phyloP scores from a whole-genome alignment of 2,888 invertebrate species.

The Caenorhabditis japonica region DNA sequence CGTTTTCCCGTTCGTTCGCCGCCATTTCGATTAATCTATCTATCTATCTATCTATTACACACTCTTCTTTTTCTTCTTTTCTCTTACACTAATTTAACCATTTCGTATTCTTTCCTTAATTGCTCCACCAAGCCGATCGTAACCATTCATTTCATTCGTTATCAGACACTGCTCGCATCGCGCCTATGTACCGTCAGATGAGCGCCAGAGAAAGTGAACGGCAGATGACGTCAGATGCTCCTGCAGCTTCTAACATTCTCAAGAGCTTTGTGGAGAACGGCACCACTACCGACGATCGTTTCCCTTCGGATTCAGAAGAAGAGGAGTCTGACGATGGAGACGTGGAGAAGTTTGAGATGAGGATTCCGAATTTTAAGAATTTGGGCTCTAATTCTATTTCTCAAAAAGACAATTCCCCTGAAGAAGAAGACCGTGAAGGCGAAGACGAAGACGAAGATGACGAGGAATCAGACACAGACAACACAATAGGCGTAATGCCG shows the following conservation, averaged over 20 bases:
- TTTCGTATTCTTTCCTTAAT: background rate
- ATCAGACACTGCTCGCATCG: background rate
- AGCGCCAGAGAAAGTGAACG: slow-evolving; percentile 34
- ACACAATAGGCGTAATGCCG: slow-evolving; percentile 42
- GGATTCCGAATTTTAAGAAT: background rate
- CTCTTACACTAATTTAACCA: no score
- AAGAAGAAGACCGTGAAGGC: slow-evolving; percentile 14
- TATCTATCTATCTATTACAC: no score
- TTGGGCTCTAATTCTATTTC: background rate
- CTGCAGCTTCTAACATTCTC: background rate
- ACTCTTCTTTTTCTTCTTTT: no score
- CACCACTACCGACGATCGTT: slow-evolving; percentile 11
- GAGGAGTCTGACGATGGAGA: slow-evolving; percentile 44
- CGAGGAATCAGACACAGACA: slow-evolving; percentile 31
- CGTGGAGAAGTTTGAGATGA: background rate
- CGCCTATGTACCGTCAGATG: slow-evolving; percentile 57
- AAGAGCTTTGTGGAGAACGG: slow-evolving; percentile 11
- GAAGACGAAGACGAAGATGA: slow-evolving; percentile 30
- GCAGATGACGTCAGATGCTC: background rate
- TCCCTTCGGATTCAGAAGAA: slow-evolving; percentile 37
- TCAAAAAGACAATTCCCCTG: slow-evolving; percentile 2
- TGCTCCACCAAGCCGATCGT: no score
- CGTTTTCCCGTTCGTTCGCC: background rate
- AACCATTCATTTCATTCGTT: no score
- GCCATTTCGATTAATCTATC: background rate